These are phyloP conservation scores for Palloptera scutellata DNA, from an alignment of 2,888 invertebrate genomes.

Conservation along the genomic window DNA sequence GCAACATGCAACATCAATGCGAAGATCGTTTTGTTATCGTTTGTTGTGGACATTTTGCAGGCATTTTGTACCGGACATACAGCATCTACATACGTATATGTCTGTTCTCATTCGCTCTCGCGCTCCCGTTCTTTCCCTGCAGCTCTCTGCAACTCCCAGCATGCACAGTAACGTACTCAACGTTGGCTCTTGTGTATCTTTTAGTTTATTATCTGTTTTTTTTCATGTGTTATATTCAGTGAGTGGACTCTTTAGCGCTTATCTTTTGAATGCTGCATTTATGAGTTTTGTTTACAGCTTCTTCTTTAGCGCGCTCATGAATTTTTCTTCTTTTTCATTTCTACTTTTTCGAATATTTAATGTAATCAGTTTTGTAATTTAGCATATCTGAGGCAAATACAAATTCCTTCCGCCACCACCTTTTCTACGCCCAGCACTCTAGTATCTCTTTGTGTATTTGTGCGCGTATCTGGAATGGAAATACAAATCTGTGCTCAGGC, in stretches of 20 bases:
- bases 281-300: not conserved
- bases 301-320: constrained; percentile 4
- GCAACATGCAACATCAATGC: no score
- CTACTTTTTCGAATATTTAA: constrained; percentile 16
- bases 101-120: not conserved
- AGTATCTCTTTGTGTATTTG: no score
- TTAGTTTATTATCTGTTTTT: not conserved
- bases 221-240: not conserved
- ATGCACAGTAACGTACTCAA: not conserved
- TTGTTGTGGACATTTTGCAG: no score
- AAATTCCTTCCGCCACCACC: no score
- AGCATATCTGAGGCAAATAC: not conserved
- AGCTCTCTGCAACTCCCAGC: not conserved
- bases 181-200: not conserved
- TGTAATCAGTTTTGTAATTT: constrained; percentile 23
- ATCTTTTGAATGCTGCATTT: not conserved
- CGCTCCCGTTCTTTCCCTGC: no score
- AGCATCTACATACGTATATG: no score
- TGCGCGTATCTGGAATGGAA: no score
- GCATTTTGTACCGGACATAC: no score
- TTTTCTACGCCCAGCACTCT: no score
- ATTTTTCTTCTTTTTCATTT: not conserved
- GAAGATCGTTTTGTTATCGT: no score
- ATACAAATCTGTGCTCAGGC: not conserved
- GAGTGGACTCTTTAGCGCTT: not conserved